Conservation (phyloP, 1,140 invertebrate species). For the Bombus difficillimus region DNA sequence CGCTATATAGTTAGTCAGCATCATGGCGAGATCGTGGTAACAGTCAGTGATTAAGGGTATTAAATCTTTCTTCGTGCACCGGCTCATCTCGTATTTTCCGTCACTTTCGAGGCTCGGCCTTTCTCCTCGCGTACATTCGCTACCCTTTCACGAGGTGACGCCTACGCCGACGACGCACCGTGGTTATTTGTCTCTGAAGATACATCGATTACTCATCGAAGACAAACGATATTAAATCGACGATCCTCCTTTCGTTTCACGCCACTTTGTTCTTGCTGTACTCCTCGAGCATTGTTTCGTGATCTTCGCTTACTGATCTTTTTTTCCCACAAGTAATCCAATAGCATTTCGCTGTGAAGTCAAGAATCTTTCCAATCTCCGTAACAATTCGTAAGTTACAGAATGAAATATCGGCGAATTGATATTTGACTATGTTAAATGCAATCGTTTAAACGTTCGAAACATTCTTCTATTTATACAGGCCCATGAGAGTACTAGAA, state of each 20-base stretch:
- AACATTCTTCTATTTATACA: too few relatives aligned
- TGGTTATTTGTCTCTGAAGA: slow-evolving; percentile 47
- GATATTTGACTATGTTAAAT: background rate
- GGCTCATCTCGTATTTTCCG: slow-evolving; percentile 37
- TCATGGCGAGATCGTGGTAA: slow-evolving; percentile 44
- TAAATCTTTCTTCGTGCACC: slow-evolving; percentile 49
- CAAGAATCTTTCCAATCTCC: background rate
- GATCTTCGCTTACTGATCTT: background rate
- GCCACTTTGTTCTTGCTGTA: background rate
- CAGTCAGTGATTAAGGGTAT: slow-evolving; percentile 61
- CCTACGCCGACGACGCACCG: slow-evolving; percentile 34
- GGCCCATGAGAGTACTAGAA: too few relatives aligned
- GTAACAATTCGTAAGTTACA: background rate
- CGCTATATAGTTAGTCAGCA: slow-evolving; percentile 22
- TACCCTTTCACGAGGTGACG: slow-evolving; percentile 3
- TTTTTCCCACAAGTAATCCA: background rate
- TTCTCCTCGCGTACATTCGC: slow-evolving; percentile 7
- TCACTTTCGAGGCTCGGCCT: background rate
- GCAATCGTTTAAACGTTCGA: too few relatives aligned
- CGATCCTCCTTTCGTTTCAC: slow-evolving; percentile 11
- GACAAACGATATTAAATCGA: slow-evolving; percentile 45
- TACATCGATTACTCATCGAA: slow-evolving; percentile 49
- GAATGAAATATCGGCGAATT: background rate
- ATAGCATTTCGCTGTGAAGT: background rate
- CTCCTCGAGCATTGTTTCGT: background rate